Base-by-base conservation (phyloP, 2,888 invertebrate genomes). In the Hypomecis atomaria region DNA sequence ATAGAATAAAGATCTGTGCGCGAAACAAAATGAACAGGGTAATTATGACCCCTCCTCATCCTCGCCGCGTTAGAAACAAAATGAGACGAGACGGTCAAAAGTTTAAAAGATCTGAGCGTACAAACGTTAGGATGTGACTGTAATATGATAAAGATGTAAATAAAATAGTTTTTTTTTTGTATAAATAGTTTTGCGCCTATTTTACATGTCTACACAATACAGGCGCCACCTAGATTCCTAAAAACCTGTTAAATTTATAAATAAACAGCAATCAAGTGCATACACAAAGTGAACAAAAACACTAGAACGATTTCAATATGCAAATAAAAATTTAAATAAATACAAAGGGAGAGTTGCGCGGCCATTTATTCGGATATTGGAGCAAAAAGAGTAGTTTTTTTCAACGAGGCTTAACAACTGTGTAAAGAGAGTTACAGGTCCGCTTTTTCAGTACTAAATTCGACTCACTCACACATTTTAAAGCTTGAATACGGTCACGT, bases 321-420 rank as follows among this genome's bases (percentile, higher is more conserved):
- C 73, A 75, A 73, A 78, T 74, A 71, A 54, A 67, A 72, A 77
- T 75, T 77, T 75, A 77, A 75, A 78, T 75, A 76, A 75, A 76
- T 71, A 74, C 66, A 72, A 76, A 74, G 68, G 72, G 69, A 52
- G 65, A 69, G 63, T 64, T 57, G 63, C 47, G 68, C 63, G 59
- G 64, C 65, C 71, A 71, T 77, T 72, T 73, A 75, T 75, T 62
- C 71, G 65, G 68, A 72, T 71, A 74, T 72, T 72, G 73, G 65
- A 69, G 59, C 60, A 69, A 74, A 76, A 62, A 55, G 47, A 48
- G 11, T 50, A 42, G 4, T 59, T 59, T 65, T 52, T 59, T 61
- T 44, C 40, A 52, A 37, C 64, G 49, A 45, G 23, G 33, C 55
- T 52, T 60, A 48, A 50, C 13, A 43, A 5, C 37, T 49, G 48